Conservation (phyloP, 2,797 vertebrate species). For the Coranthus polyacanthus region DNA sequence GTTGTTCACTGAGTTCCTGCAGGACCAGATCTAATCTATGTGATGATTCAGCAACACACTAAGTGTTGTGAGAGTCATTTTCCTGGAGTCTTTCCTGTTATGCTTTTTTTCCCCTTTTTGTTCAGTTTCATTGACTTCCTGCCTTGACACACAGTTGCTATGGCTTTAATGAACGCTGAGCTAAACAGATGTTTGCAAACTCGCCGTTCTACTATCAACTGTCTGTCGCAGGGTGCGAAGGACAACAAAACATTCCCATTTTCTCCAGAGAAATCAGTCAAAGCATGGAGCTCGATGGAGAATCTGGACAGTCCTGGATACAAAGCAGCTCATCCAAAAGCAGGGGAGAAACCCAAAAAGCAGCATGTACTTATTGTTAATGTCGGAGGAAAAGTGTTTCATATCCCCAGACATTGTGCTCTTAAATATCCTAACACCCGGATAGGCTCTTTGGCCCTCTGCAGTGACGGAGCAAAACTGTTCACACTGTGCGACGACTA, state of each 20-base stretch:
- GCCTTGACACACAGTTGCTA: slow-evolving; percentile 31
- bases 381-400: slow-evolving; percentile 86
- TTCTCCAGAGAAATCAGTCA: slow-evolving; percentile 82
- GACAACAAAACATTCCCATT: slow-evolving; percentile 78
- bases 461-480: slow-evolving; percentile 76
- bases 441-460: slow-evolving; percentile 85
- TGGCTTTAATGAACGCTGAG: slow-evolving; percentile 56
- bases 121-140: slow-evolving; percentile 21
- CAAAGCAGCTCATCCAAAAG: slow-evolving; percentile 23
- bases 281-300: slow-evolving; percentile 86
- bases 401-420: slow-evolving; percentile 77
- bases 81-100: slow-evolving; percentile 40
- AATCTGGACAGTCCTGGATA: slow-evolving; percentile 61
- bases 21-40: not conserved
- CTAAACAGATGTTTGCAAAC: slow-evolving; percentile 60
- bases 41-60: slow-evolving; percentile 22
- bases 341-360: slow-evolving; percentile 13
- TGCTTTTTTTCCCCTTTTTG: slow-evolving; percentile 1
- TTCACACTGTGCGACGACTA: slow-evolving; percentile 89
- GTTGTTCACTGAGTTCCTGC: slow-evolving; percentile 16
- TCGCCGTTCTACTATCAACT: slow-evolving; percentile 76
- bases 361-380: slow-evolving; percentile 83
- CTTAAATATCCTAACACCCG: slow-evolving; percentile 84
- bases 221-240: slow-evolving; percentile 42
- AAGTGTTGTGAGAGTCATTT: not conserved